Percentiles rank a stretch among this genome's conserved stretches.
Conservation (phyloP, 2,888 invertebrate species). For the Yponomeuta evonymella region DNA sequence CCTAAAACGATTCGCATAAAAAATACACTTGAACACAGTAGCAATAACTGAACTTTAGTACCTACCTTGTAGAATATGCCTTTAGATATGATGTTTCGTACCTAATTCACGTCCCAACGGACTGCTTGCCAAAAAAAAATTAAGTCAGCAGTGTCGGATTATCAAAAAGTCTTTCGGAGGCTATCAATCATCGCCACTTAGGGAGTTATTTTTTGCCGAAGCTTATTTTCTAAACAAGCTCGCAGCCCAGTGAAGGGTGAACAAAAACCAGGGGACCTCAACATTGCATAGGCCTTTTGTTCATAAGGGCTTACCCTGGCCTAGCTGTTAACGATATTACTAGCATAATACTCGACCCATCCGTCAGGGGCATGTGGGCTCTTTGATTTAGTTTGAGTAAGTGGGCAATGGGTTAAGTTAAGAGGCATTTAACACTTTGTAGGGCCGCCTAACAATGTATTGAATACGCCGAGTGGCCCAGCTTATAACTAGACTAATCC, state of each 20-base stretch:
- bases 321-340: neutral
- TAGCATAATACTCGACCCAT: neutral
- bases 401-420: neutral
- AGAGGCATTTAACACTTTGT: neutral
- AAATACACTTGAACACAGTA: too few relatives aligned
- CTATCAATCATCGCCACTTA: conserved; percentile 30
- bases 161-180: conserved; percentile 11
- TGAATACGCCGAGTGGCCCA: neutral
- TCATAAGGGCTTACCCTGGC: conserved; percentile 23
- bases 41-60: too few relatives aligned
- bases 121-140: neutral
- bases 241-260: conserved; percentile 20
- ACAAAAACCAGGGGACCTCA: conserved; percentile 33
- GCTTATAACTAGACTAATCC: too few relatives aligned
- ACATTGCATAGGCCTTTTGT: conserved; percentile 28
- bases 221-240: conserved; percentile 22
- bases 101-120: too few relatives aligned
- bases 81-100: too few relatives aligned
- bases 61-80: too few relatives aligned
- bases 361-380: neutral
- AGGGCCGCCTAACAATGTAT: neutral
- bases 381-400: neutral
- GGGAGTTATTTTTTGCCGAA: conserved; percentile 21
- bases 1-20: too few relatives aligned
- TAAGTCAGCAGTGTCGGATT: conserved; percentile 8